Evolutionary conservation across 1,140 invertebrate species (phyloP), one percentile per base, ranked within the genome.

Genomic region (Ips nitidus): DNA sequence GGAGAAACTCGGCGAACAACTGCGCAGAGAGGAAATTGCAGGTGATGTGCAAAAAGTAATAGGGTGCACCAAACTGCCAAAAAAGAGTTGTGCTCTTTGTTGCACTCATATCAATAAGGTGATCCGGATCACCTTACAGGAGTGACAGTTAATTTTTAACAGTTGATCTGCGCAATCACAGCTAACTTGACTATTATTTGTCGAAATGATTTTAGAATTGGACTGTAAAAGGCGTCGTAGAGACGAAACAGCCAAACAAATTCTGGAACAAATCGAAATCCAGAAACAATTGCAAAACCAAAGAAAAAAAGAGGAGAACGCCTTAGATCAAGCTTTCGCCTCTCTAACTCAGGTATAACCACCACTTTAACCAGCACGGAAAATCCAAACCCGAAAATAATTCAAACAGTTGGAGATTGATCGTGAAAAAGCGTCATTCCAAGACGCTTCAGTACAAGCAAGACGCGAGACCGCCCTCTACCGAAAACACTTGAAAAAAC

Each of bases 1-100:
- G 66, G 39, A 73, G 37, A 75, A 74, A 65, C 56, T 75, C 4
- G 40, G 52, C 37, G 77, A 79, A 52, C 50, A 75, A 52, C 52
- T 77, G 50, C 66, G 69, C 40, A 72, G 52, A 39, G 75, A 80
- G 71, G 72, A 78, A 72, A 77, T 75, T 22, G 66, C 75, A 70
- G 72, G 76, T 78, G 2, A 52, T 7, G 38, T 75, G 43, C n/a
- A n/a, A n/a, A n/a, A n/a, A n/a, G n/a, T n/a, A n/a, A n/a, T n/a
- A n/a, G n/a, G n/a, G n/a, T n/a, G n/a, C n/a, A n/a, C n/a, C n/a
- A n/a, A n/a, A n/a, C n/a, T n/a, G n/a, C 2, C 22, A n/a, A n/a
- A n/a, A n/a, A n/a, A n/a, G n/a, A n/a, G n/a, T n/a, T n/a, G n/a
- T n/a, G n/a, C 22, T 22, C 22, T 39, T 65, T 53, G 5, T 7